Evolutionary conservation across 2,113 vertebrate genomes (phyloP).

Genomic region (Ivindomyrus marchei): DNA sequence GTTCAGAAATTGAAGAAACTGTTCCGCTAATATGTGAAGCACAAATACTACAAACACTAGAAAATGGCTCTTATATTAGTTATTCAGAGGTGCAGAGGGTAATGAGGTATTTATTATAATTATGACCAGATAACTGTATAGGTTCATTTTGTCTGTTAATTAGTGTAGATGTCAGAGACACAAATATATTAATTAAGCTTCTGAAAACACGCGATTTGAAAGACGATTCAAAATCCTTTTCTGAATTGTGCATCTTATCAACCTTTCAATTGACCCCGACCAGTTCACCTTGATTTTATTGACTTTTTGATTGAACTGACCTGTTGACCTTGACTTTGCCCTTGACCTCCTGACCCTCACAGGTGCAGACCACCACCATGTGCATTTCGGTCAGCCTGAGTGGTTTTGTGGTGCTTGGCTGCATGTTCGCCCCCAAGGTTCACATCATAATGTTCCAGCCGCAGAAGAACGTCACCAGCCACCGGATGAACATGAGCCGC

Average conservation of each 20-base stretch:
- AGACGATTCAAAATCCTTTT: not conserved
- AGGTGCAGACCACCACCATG: conserved; percentile 99
- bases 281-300: not conserved
- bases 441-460: conserved; percentile 98
- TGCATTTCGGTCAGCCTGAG: conserved; percentile 97
- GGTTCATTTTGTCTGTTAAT: not conserved
- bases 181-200: not conserved
- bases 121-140: not conserved
- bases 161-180: not conserved
- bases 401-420: conserved; percentile 94
- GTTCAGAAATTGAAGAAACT: not conserved
- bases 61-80: not conserved
- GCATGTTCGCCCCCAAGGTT: conserved; percentile 94
- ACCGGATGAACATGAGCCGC: conserved; percentile 88
- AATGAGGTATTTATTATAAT: not conserved
- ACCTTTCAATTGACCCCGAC: not conserved
- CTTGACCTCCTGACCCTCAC: conserved; percentile 25
- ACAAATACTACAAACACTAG: not conserved
- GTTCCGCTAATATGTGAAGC: not conserved
- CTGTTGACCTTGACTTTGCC: not conserved
- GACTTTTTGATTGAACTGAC: not conserved
- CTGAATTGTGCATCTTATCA: not conserved
- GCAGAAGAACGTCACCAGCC: conserved; percentile 96
- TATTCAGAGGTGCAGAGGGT: not conserved
- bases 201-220: not conserved